Percentiles rank a stretch among this genome's conserved stretches.
phyloP scores from a whole-genome alignment of 2,113 vertebrate genomes.

The Ageneiosus marmoratus region DNA sequence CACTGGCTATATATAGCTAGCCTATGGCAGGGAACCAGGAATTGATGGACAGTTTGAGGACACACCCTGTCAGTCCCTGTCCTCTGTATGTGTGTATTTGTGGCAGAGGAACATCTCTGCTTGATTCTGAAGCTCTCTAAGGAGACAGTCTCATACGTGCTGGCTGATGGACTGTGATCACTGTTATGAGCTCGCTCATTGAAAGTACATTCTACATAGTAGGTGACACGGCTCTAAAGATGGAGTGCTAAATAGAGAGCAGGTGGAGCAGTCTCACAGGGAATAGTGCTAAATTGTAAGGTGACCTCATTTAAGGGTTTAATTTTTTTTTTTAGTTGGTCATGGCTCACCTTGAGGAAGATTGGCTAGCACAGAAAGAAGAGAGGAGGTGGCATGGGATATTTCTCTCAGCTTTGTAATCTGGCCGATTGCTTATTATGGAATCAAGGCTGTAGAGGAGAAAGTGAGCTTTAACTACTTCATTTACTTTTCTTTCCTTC shows the following conservation, averaged over 20 bases:
- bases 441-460: slow-evolving; percentile 7
- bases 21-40: slow-evolving; percentile 54
- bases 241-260: slow-evolving; percentile 51
- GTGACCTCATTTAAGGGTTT: slow-evolving; percentile 74
- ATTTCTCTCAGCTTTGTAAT: slow-evolving; percentile 17
- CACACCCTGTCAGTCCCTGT: slow-evolving; percentile 53
- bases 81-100: slow-evolving; percentile 57
- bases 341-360: slow-evolving; percentile 43
- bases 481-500: slow-evolving; percentile 19
- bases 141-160: slow-evolving; percentile 14
- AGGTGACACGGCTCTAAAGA: slow-evolving; percentile 37
- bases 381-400: slow-evolving; percentile 28
- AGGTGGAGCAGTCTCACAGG: slow-evolving; percentile 53
- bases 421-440: slow-evolving; percentile 2
- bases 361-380: slow-evolving; percentile 23
- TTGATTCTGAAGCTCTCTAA: slow-evolving; percentile 9
- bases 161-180: slow-evolving; percentile 34
- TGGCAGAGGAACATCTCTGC: slow-evolving; percentile 14
- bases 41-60: slow-evolving; percentile 62
- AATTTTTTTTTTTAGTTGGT: background rate
- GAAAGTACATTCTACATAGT: slow-evolving; percentile 31
- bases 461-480: background rate
- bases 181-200: slow-evolving; percentile 34
- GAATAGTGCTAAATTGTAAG: slow-evolving; percentile 67
- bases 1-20: slow-evolving; percentile 62